phyloP scores from a whole-genome alignment of 2,797 vertebrate genomes.

The Selene dorsalis region DNA sequence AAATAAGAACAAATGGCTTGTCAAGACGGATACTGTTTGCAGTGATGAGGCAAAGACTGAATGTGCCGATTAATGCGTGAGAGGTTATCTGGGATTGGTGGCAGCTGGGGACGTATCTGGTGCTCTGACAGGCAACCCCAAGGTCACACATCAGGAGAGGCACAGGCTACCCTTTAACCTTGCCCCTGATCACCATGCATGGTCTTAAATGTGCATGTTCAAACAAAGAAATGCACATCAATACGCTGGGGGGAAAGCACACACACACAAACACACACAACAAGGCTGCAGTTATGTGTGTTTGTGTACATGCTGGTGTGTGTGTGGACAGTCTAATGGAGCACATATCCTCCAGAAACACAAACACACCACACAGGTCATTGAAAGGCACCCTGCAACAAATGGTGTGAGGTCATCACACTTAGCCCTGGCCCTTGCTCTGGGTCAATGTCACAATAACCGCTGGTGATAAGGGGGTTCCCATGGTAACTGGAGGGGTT shows the following conservation, averaged over 20 bases:
- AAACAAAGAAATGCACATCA: constrained; percentile 23
- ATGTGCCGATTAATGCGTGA: constrained; percentile 43
- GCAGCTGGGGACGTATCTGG: constrained; percentile 41
- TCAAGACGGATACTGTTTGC: constrained; percentile 53
- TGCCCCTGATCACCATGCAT: constrained; percentile 32
- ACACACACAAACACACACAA: constrained; percentile 6
- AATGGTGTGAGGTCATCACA: constrained; percentile 70
- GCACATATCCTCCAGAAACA: constrained; percentile 53
- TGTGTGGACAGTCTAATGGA: not conserved
- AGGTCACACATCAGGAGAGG: not conserved
- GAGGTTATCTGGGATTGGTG: constrained; percentile 49
- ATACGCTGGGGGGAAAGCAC: constrained; percentile 20
- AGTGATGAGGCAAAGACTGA: constrained; percentile 41
- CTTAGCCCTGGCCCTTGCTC: constrained; percentile 61
- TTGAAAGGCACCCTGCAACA: constrained; percentile 53
- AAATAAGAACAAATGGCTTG: constrained; percentile 70
- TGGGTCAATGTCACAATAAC: constrained; percentile 77
- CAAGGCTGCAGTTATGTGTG: constrained; percentile 6
- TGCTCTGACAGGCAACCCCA: constrained; percentile 17
- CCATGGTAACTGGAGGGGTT: constrained; percentile 66
- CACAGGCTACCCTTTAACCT: constrained; percentile 49
- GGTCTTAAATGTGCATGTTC: constrained; percentile 5
- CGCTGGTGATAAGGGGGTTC: constrained; percentile 71
- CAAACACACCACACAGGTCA: constrained; percentile 28
- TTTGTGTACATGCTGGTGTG: constrained; percentile 5